Base-by-base conservation (phyloP, 2,113 vertebrate genomes). In the Crotophaga sulcirostris region DNA sequence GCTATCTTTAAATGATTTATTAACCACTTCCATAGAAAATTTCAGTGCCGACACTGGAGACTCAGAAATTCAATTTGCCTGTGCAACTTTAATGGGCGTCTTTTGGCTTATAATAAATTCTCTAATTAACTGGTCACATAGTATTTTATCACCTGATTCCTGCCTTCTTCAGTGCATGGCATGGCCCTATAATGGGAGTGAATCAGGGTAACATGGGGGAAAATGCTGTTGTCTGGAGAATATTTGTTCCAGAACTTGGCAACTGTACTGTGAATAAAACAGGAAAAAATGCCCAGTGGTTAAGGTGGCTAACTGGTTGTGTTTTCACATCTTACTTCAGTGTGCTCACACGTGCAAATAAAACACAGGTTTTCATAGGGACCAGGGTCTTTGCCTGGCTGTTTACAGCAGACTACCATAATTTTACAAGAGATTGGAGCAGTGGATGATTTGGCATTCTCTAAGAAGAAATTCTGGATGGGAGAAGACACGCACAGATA, bases 271-370 rank as follows among this genome's bases (percentile, higher is more conserved):
- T 89, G 52, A 75, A 47, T 79, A 64, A 84, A 87, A 42, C 2
- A 5, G 13, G 1, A 8, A 9, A 81, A 68, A 70, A 49, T 17
- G 11, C 79, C 17, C 29, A 17, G 9, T 0, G 0, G 26, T 79
- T 88, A 64, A 83, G 51, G 28, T 3, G 4, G 11, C 74, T 90
- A 79, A 66, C 11, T 28, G 20, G 18, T 54, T 88, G 51, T 21
- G 25, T 70, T 93, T 87, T 58, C 42, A 84, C 42, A 23, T 73
- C 68, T 72, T 55, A 19, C 29, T 72, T 76, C 19, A 60, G 77
- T 72, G 25, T 88, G 31, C 17, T 77, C 31, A 34, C 6, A 8
- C 0, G 3, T 68, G 54, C 49, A 79, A 51, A 58, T 67, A 51
- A 63, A 29, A 11, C 2, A 2, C 8, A 68, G 60, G 25, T 82